A percentile compares a stretch with the other conserved stretches of the same genome.
Evolutionary conservation across 2,797 vertebrate species (phyloP).

Genomic region (Oreochromis grahami): DNA sequence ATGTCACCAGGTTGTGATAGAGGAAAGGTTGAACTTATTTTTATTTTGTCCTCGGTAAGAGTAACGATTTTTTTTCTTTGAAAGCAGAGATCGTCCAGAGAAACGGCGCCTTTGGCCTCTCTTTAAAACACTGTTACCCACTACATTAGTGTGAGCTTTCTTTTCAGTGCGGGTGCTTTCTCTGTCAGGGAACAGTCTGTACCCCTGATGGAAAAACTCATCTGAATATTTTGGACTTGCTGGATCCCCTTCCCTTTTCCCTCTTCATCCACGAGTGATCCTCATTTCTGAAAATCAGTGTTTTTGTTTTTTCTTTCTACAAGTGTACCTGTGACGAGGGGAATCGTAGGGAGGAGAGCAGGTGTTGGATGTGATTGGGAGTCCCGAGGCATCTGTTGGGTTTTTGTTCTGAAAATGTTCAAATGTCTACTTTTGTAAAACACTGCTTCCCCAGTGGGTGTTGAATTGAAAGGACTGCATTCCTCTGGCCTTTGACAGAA

Average conservation of each 20-base stretch:
- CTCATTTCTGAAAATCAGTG: slow-evolving; percentile 67
- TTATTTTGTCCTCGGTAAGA: not conserved
- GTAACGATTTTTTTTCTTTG: not conserved
- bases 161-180: slow-evolving; percentile 28
- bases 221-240: not conserved
- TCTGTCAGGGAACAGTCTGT: not conserved
- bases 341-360: slow-evolving; percentile 1
- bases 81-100: slow-evolving; percentile 27
- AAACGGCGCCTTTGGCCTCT: slow-evolving; percentile 25
- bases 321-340: slow-evolving; percentile 53
- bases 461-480: slow-evolving; percentile 29
- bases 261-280: slow-evolving; percentile 63
- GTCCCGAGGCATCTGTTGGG: slow-evolving; percentile 24
- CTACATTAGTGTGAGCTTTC: slow-evolving; percentile 66
- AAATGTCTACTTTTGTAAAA: slow-evolving; percentile 1
- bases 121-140: slow-evolving; percentile 39
- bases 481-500: slow-evolving; percentile 30
- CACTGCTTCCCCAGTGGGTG: not conserved
- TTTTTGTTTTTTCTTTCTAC: slow-evolving; percentile 47
- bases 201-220: not conserved
- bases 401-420: slow-evolving; percentile 9
- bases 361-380: slow-evolving; percentile 44
- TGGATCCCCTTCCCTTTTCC: slow-evolving; percentile 27
- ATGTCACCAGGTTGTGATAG: not conserved
- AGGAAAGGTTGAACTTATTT: not conserved